Evolutionary conservation across 2,888 invertebrate species (phyloP), one percentile per base, ranked within the genome.

Genomic region (Yponomeuta plumbellus): DNA sequence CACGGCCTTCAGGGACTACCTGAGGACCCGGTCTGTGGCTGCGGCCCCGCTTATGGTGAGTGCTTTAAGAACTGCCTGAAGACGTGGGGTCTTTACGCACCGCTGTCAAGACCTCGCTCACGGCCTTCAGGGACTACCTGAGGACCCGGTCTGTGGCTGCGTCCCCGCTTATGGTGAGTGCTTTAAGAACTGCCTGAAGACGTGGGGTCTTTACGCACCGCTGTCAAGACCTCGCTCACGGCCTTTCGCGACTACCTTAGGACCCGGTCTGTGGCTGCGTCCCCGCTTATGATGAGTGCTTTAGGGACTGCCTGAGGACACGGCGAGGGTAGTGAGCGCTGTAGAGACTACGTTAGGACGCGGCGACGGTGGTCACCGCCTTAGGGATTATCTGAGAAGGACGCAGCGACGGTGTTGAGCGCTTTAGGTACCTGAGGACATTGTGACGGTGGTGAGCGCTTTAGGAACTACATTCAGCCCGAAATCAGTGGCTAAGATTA

Each of bases 191-290:
- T 39, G 39, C 39, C 11, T 5, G 39, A 8, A 39, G n/a, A n/a
- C n/a, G n/a, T n/a, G n/a, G n/a, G n/a, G n/a, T n/a, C n/a, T n/a
- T n/a, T n/a, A n/a, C n/a, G n/a, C n/a, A n/a, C 94, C 17, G 95
- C 96, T 22, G 94, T 97, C 17, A 92, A 94, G 68, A 93, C 93
- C 71, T 95, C 97, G 1, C 90, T 98, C 40, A 93, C 94, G 67
- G 93, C 95, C 73, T 92, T 97, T 68, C 94, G 94, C 77, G 97
- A 97, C 80, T 96, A 96, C 77, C 95, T 97, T 74, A 92, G 95
- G 71, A 94, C 95, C 67, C 93, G 95, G 26, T 96, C 96, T 73
- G 95, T 95, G 82, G 94, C 95, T 4, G 94, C 95, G 69, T 94
- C 94, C 67, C 95, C 95, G 67, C 88, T 94, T 78, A 95, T 95